Conservation (phyloP, 2,888 invertebrate species). For the Epirrita christyi region DNA sequence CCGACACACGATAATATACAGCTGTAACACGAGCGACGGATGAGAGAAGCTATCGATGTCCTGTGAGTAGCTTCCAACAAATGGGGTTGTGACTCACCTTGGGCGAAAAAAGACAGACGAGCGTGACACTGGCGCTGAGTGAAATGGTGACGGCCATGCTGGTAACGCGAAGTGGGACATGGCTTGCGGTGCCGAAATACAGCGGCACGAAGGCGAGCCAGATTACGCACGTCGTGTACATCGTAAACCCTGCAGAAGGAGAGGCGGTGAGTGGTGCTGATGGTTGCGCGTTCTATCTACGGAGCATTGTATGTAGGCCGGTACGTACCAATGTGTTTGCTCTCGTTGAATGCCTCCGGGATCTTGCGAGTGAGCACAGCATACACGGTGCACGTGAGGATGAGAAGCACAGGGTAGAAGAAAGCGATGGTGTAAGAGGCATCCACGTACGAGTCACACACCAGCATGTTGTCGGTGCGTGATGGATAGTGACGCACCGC, state of each 20-base stretch:
- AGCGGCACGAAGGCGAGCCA: constrained; percentile 99
- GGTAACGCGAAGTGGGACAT: constrained; percentile 95
- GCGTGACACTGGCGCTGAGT: constrained; percentile 96
- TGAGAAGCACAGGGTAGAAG: constrained; percentile 95
- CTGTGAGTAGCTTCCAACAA: no score
- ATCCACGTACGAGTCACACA: constrained; percentile 95
- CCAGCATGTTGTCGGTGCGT: constrained; percentile 94
- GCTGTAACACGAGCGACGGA: constrained; percentile 41
- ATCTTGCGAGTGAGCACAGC: constrained; percentile 97
- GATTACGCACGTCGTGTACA: constrained; percentile 99
- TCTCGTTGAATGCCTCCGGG: constrained; percentile 99
- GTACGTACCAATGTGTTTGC: constrained; percentile 93
- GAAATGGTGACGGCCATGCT: constrained; percentile 98
- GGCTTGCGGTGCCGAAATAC: constrained; percentile 97
- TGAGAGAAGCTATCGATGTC: no score
- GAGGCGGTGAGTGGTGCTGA: background rate
- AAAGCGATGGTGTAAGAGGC: constrained; percentile 97
- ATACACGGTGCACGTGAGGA: constrained; percentile 96
- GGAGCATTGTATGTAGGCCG: background rate
- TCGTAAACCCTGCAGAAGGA: constrained; percentile 91
- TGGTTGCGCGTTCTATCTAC: no score
- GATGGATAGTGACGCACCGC: constrained; percentile 95
- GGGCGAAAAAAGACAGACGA: constrained; percentile 96
- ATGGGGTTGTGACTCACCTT: constrained; percentile 93
- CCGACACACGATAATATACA: constrained; percentile 69